These are phyloP conservation scores for Lepidotrigona ventralis DNA, from an alignment of 1,140 invertebrate genomes.

Conservation along the genomic window DNA sequence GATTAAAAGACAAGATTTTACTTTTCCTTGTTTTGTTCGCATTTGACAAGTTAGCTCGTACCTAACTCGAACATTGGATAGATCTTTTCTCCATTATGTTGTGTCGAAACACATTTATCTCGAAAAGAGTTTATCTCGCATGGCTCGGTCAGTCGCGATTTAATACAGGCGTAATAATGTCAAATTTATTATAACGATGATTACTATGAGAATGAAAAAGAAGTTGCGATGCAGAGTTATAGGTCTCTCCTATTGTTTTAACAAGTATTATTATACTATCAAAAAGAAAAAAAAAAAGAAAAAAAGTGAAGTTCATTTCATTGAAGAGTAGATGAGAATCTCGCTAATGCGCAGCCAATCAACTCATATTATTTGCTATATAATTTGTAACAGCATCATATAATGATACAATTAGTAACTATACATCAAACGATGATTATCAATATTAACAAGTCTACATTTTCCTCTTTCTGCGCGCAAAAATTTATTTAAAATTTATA, in stretches of 20 bases:
- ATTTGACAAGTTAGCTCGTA: background rate
- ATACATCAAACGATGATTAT: background rate
- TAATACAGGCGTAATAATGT: background rate
- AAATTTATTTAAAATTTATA: background rate
- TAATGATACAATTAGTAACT: background rate
- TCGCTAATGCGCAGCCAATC: background rate
- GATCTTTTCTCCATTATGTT: no score
- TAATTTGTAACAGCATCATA: background rate
- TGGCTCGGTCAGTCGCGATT: background rate
- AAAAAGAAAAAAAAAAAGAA: background rate
- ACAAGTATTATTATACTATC: no score
- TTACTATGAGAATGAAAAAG: background rate
- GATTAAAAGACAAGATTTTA: slow-evolving; percentile 19
- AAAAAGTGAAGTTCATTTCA: background rate
- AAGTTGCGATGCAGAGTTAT: background rate
- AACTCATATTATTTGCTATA: background rate
- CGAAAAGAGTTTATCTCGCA: slow-evolving; percentile 1
- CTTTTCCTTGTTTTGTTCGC: background rate
- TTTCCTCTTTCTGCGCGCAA: background rate
- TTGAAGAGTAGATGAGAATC: background rate
- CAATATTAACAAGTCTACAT: no score
- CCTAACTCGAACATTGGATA: background rate
- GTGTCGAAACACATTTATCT: background rate
- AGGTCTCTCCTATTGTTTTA: no score
- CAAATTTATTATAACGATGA: background rate